Conservation (phyloP, 2,888 invertebrate genomes). For the Synanthedon vespiformis region DNA sequence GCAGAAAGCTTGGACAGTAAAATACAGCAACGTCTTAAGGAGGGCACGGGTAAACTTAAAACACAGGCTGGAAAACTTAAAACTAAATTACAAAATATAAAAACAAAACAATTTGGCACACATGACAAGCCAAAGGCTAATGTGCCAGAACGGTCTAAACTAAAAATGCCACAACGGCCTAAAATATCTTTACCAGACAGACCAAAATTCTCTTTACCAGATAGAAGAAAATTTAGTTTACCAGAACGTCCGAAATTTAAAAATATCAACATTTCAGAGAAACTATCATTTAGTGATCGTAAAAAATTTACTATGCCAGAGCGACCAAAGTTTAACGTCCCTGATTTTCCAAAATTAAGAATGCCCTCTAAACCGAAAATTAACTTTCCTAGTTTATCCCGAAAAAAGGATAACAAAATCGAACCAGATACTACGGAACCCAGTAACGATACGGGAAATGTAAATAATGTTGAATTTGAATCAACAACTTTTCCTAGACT, state of each 20-base stretch:
- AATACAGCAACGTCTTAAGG: slow-evolving; percentile 75
- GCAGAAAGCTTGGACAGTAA: slow-evolving; percentile 63
- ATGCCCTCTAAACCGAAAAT: slow-evolving; percentile 73
- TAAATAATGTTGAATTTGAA: slow-evolving; percentile 76
- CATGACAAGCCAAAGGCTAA: slow-evolving; percentile 70
- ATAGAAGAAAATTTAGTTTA: slow-evolving; percentile 75
- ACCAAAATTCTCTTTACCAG: slow-evolving; percentile 69
- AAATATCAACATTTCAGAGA: slow-evolving; percentile 61
- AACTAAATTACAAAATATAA: slow-evolving; percentile 74
- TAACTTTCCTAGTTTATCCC: slow-evolving; percentile 73
- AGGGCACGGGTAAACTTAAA: slow-evolving; percentile 77
- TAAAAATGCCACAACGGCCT: slow-evolving; percentile 64
- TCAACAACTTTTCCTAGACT: slow-evolving; percentile 84
- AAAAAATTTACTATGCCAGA: slow-evolving; percentile 75
- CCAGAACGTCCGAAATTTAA: slow-evolving; percentile 72
- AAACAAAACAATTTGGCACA: slow-evolving; percentile 66
- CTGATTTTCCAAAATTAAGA: slow-evolving; percentile 69
- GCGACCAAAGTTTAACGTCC: slow-evolving; percentile 64
- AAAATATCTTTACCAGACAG: slow-evolving; percentile 69
- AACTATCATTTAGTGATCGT: slow-evolving; percentile 67
- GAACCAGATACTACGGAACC: slow-evolving; percentile 47
- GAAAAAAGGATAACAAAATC: slow-evolving; percentile 56
- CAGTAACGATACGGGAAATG: slow-evolving; percentile 44
- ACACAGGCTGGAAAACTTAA: slow-evolving; percentile 80
- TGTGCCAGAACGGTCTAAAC: slow-evolving; percentile 68